Conservation (phyloP, 2,888 invertebrate genomes). For the Mamestra brassicae region DNA sequence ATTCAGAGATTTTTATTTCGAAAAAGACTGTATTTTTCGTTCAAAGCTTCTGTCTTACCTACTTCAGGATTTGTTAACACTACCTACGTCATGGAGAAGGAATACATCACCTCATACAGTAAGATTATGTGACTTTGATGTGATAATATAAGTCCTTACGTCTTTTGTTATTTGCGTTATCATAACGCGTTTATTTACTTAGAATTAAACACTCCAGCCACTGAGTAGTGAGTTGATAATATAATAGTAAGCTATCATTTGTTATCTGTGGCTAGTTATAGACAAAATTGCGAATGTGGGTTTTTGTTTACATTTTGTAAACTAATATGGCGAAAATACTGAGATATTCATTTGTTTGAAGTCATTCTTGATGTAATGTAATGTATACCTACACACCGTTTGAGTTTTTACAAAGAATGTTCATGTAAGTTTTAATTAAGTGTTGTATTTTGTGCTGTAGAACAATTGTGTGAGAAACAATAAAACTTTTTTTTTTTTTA, state of each 20-base stretch:
- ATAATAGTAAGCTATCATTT: conserved; percentile 32
- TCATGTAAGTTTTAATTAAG: too few relatives aligned
- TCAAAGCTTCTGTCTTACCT: conserved; percentile 1
- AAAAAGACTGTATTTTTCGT: too few relatives aligned
- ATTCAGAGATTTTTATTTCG: too few relatives aligned
- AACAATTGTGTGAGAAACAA: too few relatives aligned
- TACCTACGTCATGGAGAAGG: conserved; percentile 27
- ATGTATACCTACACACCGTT: too few relatives aligned
- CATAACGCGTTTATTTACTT: conserved; percentile 35
- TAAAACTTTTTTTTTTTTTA: too few relatives aligned
- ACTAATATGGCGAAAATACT: conserved; percentile 4
- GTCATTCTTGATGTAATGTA: neutral
- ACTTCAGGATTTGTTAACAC: conserved; percentile 3
- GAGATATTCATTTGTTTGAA: neutral
- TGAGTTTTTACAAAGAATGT: too few relatives aligned
- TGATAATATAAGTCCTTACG: conserved; percentile 24
- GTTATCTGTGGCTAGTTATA: conserved; percentile 21
- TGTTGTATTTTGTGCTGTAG: too few relatives aligned
- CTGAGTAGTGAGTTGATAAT: conserved; percentile 41
- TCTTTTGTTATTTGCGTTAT: conserved; percentile 47
- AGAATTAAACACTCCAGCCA: conserved; percentile 38
- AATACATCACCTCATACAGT: conserved; percentile 14
- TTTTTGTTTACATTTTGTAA: conserved; percentile 11
- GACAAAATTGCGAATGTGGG: neutral
- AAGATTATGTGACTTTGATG: conserved; percentile 43